phyloP scores from a whole-genome alignment of 2,113 vertebrate genomes.

The Pseudopodoces humilis region DNA sequence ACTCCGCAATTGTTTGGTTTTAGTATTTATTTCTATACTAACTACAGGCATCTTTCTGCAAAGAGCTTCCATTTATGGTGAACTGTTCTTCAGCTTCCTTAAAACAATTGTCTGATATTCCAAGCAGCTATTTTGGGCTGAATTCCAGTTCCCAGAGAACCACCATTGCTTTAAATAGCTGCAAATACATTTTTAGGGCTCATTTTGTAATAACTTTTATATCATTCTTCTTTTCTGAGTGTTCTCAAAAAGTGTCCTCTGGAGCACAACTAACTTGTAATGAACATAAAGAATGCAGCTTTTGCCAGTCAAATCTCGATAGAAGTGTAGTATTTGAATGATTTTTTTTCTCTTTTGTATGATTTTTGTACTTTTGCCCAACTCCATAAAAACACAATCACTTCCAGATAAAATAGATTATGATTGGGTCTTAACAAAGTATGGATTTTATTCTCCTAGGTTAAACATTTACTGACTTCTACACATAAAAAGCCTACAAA shows the following conservation, averaged over 20 bases:
- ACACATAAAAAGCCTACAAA: background rate
- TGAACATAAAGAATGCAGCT: background rate
- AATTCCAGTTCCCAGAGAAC: constrained; percentile 5
- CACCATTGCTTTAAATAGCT: background rate
- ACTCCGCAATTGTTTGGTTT: background rate
- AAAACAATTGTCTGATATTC: background rate
- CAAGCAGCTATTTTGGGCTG: background rate
- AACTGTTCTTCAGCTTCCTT: background rate
- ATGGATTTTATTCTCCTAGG: background rate
- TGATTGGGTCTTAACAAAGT: background rate
- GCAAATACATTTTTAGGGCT: background rate
- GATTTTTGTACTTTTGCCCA: background rate
- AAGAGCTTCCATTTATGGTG: background rate
- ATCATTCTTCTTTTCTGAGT: background rate
- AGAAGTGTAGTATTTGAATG: background rate
- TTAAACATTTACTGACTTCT: background rate
- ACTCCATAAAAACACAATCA: background rate
- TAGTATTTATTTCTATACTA: background rate
- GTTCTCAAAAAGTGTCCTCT: background rate
- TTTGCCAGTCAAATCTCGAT: background rate
- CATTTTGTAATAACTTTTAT: background rate
- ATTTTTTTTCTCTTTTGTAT: background rate
- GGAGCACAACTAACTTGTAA: background rate
- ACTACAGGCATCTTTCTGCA: background rate
- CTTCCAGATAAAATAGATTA: background rate